Base-by-base conservation (phyloP, 2,888 invertebrate genomes). In the Cosmopolites sordidus region DNA sequence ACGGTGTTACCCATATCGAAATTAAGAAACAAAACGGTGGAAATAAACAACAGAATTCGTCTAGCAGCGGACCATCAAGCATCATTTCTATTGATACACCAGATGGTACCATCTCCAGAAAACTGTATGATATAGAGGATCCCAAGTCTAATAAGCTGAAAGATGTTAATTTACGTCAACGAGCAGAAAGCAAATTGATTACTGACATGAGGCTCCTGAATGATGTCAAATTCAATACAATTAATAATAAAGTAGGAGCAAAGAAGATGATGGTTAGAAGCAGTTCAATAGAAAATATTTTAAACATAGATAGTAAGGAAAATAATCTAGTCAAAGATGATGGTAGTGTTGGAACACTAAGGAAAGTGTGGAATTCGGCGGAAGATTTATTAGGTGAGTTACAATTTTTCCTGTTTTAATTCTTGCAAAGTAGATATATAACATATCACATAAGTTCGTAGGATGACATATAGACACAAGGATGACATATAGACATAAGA, bases 1-100 rank as follows among this genome's bases (percentile, higher is more conserved):
- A 78, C 62, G 78, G 77, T 4, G 71, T 78, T 1, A 78, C 78
- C 1, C 78, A 78, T 60, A 77, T 78, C 47, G 75, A 77, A 59
- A 75, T 78, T 15, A 15, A 64, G 16, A 56, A 54, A 22, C 54
- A 56, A 41, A 58, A 55, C 27, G 15, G 18, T 16, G 68, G 44
- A 63, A 66, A 48, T 15, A 50, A 48, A 29, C 27, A 44, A 14
- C 43, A 58, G n/a, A 40, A 48, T 17, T 22, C 47, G 38, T 8
- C 33, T 3, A 50, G 48, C 17, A 48, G 47, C 16, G 66, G 65
- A 42, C 62, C 63, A 47, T 61, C 67, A 8, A 72, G 69, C 51
- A 71, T 74, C 48, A 71, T 74, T 29, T 74, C 73, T 58, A 66
- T 75, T 18, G 48, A 58, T 16, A 43, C 46, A n/a, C 42, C 60